phyloP scores from a whole-genome alignment of 2,888 invertebrate genomes.

The Melangyna quadrimaculata region DNA sequence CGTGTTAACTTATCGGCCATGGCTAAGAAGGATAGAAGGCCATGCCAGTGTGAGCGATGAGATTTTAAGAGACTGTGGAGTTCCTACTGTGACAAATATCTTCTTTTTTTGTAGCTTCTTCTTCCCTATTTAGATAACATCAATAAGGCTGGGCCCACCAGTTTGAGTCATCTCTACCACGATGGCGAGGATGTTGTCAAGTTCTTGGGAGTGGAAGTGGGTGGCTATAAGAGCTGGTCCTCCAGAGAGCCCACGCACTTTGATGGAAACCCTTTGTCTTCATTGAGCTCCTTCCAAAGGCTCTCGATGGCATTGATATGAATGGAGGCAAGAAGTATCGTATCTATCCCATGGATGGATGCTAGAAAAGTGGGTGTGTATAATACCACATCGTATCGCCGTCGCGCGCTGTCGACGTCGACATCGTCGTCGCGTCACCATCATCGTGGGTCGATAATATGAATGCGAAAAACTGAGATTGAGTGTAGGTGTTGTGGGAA shows the following conservation, averaged over 20 bases:
- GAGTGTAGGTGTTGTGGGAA: constrained; percentile 51
- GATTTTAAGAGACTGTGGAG: constrained; percentile 53
- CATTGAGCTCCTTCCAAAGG: not conserved
- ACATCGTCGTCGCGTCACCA: too few species aligned
- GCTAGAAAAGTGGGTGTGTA: constrained; percentile 45
- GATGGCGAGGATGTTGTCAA: constrained; percentile 24
- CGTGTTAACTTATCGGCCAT: constrained; percentile 61
- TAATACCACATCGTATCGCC: not conserved
- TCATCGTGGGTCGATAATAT: constrained; percentile 43
- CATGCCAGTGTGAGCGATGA: constrained; percentile 46
- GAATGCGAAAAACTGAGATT: constrained; percentile 2
- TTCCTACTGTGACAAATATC: constrained; percentile 51
- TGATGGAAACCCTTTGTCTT: constrained; percentile 44
- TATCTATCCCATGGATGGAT: not conserved
- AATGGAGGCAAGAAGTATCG: not conserved
- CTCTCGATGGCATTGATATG: constrained; percentile 30
- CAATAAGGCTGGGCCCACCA: constrained; percentile 33
- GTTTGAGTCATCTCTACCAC: constrained; percentile 42
- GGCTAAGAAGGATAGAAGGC: constrained; percentile 21
- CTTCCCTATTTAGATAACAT: constrained; percentile 48
- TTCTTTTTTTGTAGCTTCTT: constrained; percentile 3
- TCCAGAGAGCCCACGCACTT: constrained; percentile 47
- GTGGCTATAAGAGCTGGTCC: constrained; percentile 6
- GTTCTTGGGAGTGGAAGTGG: constrained; percentile 58
- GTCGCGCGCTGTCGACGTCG: not conserved